These are phyloP conservation scores for Apocheima hispidaria DNA, from an alignment of 2,888 invertebrate genomes.

Conservation along the genomic window DNA sequence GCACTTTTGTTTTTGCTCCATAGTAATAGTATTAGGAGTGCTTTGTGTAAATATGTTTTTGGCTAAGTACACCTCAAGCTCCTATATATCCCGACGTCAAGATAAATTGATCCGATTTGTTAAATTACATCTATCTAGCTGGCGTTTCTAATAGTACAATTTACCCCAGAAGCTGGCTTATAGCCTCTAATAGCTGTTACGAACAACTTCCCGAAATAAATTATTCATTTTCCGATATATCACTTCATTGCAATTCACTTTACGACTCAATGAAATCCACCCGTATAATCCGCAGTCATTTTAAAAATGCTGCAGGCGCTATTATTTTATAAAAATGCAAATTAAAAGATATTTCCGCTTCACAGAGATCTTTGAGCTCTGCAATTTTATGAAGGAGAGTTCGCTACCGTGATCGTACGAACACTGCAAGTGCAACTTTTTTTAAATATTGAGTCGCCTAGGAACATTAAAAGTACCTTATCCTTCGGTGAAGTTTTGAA, in stretches of 20 bases:
- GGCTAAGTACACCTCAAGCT: no score
- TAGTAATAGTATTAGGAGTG: no score
- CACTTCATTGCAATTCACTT: constrained; percentile 10
- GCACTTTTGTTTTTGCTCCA: no score
- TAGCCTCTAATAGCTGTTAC: constrained; percentile 4
- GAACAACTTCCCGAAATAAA: constrained; percentile 11
- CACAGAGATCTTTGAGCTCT: neutral
- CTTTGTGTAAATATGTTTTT: no score
- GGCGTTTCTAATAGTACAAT: neutral
- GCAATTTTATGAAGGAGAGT: neutral
- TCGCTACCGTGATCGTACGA: neutral
- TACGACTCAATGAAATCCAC: constrained; percentile 12
- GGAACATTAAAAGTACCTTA: no score
- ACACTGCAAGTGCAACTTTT: neutral
- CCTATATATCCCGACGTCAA: no score
- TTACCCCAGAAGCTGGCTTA: constrained; percentile 13
- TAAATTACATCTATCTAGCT: no score
- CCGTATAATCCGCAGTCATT: constrained; percentile 2
- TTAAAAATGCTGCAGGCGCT: constrained; percentile 8
- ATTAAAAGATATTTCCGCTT: neutral
- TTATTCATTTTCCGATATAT: constrained; percentile 2
- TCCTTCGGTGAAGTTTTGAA: no score
- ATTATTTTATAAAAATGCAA: constrained; percentile 17
- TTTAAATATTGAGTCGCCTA: no score
- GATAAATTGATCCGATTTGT: no score